Percentiles rank a stretch among this genome's conserved stretches.
These are phyloP conservation scores for Chondrilla cf. caribensis DNA, from an alignment of 37 sponge, comb jelly and placozoan species.

Conservation along the genomic window DNA sequence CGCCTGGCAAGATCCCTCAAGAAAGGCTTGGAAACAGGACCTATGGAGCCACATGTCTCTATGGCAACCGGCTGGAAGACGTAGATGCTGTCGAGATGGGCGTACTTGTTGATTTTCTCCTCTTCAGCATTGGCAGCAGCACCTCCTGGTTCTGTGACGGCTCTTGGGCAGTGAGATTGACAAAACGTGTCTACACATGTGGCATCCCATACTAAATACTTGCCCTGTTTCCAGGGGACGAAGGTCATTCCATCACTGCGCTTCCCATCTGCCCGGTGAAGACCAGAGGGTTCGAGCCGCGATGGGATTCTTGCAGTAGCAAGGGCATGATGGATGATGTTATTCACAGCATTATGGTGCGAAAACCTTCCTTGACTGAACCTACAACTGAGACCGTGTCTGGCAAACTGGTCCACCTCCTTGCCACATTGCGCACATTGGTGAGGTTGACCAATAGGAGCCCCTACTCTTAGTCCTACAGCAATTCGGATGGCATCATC, in stretches of 20 bases:
- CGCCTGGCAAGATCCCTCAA: neutral
- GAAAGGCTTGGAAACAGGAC: neutral
- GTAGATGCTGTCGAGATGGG: neutral
- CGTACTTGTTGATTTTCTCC: slow-evolving; percentile 17
- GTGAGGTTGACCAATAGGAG: slow-evolving; percentile 39
- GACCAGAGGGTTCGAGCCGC: slow-evolving; percentile 27
- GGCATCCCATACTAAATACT: slow-evolving; percentile 18
- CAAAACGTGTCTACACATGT: slow-evolving; percentile 28
- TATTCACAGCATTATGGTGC: slow-evolving; percentile 28
- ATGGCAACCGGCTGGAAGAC: slow-evolving; percentile 11
- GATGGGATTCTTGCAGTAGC: slow-evolving; percentile 34
- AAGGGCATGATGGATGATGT: slow-evolving; percentile 27
- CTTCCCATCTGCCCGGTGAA: slow-evolving; percentile 29
- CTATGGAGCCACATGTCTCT: slow-evolving; percentile 16
- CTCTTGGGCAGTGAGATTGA: neutral
- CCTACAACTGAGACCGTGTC: slow-evolving; percentile 28
- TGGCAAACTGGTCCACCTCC: slow-evolving; percentile 22
- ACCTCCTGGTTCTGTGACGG: neutral
- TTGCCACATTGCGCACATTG: slow-evolving; percentile 33
- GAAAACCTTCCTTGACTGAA: slow-evolving; percentile 21
- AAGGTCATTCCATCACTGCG: slow-evolving; percentile 38
- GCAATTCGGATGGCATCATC: slow-evolving; percentile 35
- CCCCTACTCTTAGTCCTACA: slow-evolving; percentile 37
- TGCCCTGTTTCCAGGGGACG: slow-evolving; percentile 31
- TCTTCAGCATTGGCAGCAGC: slow-evolving; percentile 2